A percentile compares a stretch with the other conserved stretches of the same genome.
phyloP scores from a whole-genome alignment of 1,140 invertebrate genomes.

The Chelonus insularis region DNA sequence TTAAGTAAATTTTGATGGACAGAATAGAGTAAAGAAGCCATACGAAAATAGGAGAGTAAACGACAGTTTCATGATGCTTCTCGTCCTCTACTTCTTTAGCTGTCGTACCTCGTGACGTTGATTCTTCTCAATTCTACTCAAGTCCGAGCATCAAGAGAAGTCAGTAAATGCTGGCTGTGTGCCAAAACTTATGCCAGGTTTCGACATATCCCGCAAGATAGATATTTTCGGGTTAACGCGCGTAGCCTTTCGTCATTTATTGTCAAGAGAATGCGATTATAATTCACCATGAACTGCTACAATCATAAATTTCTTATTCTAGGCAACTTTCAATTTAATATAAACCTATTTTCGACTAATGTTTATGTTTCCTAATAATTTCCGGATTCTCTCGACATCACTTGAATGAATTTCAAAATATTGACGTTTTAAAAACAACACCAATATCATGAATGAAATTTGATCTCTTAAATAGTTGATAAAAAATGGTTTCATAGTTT shows the following conservation, averaged over 20 bases:
- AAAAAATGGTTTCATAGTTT: not conserved
- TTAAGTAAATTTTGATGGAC: too few relatives aligned
- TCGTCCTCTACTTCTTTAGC: too few relatives aligned
- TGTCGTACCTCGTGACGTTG: too few relatives aligned
- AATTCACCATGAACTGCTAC: not conserved
- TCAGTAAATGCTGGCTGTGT: slow-evolving; percentile 36
- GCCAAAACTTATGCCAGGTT: slow-evolving; percentile 53
- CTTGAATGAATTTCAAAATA: too few relatives aligned
- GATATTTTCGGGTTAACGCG: slow-evolving; percentile 58
- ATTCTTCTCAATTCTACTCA: too few relatives aligned
- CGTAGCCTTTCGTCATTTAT: slow-evolving; percentile 32
- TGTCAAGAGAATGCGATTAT: slow-evolving; percentile 18
- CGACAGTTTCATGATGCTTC: too few relatives aligned
- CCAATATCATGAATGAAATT: slow-evolving; percentile 1
- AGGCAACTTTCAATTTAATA: not conserved
- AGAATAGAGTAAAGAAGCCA: too few relatives aligned
- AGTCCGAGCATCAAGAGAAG: slow-evolving; percentile 17
- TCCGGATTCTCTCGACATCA: too few relatives aligned
- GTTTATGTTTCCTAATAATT: too few relatives aligned
- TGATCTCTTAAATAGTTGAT: slow-evolving; percentile 2
- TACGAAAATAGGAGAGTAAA: too few relatives aligned
- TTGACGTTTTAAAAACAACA: too few relatives aligned
- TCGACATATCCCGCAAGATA: slow-evolving; percentile 52
- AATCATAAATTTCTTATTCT: not conserved
- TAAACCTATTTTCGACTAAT: too few relatives aligned